Evolutionary conservation across 2,888 invertebrate genomes (phyloP).

Genomic region (Heteromurus nitidus): DNA sequence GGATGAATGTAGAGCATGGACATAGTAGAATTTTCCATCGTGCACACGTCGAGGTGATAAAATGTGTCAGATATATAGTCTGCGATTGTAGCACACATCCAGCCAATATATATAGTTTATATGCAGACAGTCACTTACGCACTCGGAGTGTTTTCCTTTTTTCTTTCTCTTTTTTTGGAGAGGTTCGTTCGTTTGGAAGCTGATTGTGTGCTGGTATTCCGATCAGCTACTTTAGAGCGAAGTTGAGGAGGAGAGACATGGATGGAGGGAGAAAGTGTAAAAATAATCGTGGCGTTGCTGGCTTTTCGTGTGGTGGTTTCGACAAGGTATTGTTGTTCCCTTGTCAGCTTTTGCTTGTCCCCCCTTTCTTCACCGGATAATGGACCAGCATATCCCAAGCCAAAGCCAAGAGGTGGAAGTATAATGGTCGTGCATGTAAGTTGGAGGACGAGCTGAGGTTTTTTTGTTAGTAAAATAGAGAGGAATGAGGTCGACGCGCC

Average conservation of each 20-base stretch:
- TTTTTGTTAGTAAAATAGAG: slow-evolving; percentile 48
- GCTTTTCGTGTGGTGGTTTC: slow-evolving; percentile 57
- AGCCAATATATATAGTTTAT: neutral
- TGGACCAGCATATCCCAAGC: slow-evolving; percentile 43
- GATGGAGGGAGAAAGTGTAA: slow-evolving; percentile 27
- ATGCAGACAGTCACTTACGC: slow-evolving; percentile 17
- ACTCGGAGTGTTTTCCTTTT: neutral
- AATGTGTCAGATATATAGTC: neutral
- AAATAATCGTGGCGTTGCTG: slow-evolving; percentile 35
- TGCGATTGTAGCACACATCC: neutral
- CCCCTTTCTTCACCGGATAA: slow-evolving; percentile 41
- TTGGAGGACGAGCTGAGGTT: slow-evolving; percentile 10
- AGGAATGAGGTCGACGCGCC: slow-evolving; percentile 63
- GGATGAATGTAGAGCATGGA: neutral
- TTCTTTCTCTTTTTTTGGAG: neutral
- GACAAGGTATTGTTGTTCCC: slow-evolving; percentile 55
- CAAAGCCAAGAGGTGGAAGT: no score
- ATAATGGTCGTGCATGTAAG: neutral
- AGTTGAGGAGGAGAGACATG: neutral
- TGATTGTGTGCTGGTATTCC: slow-evolving; percentile 7
- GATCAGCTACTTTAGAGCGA: slow-evolving; percentile 20
- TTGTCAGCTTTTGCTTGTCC: slow-evolving; percentile 49
- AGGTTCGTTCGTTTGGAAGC: slow-evolving; percentile 13
- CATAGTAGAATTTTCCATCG: neutral
- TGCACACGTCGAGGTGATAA: neutral